These are phyloP conservation scores for Helicolenus hilgendorfi DNA, from an alignment of 2,797 vertebrate species.

Conservation along the genomic window DNA sequence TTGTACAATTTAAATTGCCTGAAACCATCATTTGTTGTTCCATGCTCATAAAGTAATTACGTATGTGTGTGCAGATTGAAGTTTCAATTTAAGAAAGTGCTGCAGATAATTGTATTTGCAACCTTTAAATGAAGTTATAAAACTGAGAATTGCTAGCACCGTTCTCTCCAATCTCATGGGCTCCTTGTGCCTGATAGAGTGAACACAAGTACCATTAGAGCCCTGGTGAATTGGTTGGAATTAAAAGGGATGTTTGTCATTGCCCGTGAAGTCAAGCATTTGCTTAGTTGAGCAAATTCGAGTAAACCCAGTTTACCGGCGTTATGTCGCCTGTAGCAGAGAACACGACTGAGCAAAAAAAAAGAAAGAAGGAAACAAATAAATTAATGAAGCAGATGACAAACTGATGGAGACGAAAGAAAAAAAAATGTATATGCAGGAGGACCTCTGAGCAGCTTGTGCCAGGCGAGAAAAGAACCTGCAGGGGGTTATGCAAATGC, in stretches of 20 bases:
- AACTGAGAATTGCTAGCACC: not conserved
- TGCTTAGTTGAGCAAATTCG: conserved; percentile 24
- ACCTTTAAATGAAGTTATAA: conserved; percentile 46
- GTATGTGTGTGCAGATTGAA: conserved; percentile 32
- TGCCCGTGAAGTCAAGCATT: conserved; percentile 43
- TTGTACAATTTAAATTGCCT: conserved; percentile 34
- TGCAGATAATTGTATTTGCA: conserved; percentile 41
- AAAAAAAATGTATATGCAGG: not conserved
- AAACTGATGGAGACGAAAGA: not conserved
- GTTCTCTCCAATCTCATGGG: conserved; percentile 15
- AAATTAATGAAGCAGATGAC: conserved; percentile 2
- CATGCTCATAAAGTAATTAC: conserved; percentile 35
- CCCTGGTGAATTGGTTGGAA: conserved; percentile 40
- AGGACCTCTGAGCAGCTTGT: conserved; percentile 37
- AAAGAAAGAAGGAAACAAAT: not conserved
- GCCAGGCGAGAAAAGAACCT: conserved; percentile 46
- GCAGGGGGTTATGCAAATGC: conserved; percentile 70
- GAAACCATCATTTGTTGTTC: not conserved
- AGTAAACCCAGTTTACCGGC: not conserved
- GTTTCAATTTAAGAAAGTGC: conserved; percentile 41
- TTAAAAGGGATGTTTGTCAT: conserved; percentile 53
- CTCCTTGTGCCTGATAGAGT: conserved; percentile 33
- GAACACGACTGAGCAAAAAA: not conserved
- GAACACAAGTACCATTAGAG: conserved; percentile 29
- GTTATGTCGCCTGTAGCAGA: not conserved